Evolutionary conservation across 2,113 vertebrate species (phyloP).

Genomic region (Heteronetta atricapilla): DNA sequence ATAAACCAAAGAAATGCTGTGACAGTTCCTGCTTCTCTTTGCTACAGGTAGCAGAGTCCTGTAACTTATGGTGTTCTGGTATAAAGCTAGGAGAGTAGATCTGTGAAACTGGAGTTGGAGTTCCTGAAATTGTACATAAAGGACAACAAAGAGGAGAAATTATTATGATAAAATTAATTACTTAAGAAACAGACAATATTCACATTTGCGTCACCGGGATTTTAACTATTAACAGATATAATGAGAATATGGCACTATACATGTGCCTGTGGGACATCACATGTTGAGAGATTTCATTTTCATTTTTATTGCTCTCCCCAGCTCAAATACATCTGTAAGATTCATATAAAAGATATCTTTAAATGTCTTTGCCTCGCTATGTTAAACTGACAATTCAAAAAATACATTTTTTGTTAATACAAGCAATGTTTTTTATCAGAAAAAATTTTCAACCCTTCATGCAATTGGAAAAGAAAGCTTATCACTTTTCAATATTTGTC

Average conservation of each 20-base stretch:
- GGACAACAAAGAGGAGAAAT: neutral
- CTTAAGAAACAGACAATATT: neutral
- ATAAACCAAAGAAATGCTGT: neutral
- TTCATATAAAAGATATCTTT: neutral
- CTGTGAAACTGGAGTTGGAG: neutral
- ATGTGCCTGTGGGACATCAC: neutral
- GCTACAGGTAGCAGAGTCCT: neutral
- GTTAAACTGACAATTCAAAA: neutral
- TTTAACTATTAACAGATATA: neutral
- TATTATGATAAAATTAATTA: neutral
- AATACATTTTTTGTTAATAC: neutral
- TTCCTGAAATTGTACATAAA: neutral
- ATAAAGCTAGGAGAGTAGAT: neutral
- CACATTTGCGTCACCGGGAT: neutral
- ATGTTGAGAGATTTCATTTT: neutral
- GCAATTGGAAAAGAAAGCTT: neutral
- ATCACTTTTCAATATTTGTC: slow-evolving; percentile 17
- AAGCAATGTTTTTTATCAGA: neutral
- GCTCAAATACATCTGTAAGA: neutral
- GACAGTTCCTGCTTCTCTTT: neutral
- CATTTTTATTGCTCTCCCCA: neutral
- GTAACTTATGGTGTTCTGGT: neutral
- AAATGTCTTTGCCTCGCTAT: neutral
- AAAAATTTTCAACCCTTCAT: neutral
- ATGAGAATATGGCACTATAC: neutral